Conservation (phyloP, 2,113 vertebrate genomes). For the Naja naja region DNA sequence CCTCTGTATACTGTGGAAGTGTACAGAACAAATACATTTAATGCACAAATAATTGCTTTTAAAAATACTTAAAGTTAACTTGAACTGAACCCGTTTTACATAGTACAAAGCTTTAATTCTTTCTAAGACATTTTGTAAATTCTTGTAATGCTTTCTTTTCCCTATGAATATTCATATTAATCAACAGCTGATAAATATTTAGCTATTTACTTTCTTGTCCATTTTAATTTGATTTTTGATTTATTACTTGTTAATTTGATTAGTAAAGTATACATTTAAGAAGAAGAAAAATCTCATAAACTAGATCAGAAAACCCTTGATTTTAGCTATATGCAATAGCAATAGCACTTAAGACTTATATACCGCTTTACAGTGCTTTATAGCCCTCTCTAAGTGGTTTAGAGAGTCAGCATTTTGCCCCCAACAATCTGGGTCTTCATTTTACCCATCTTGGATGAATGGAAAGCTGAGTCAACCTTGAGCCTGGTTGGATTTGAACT, state of each 20-base stretch:
- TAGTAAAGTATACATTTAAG: neutral
- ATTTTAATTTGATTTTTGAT: neutral
- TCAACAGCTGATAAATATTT: neutral
- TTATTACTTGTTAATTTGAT: neutral
- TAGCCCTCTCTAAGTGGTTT: too few relatives aligned
- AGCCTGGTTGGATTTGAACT: too few relatives aligned
- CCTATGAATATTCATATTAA: neutral
- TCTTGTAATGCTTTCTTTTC: neutral
- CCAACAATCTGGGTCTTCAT: too few relatives aligned
- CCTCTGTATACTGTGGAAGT: constrained; percentile 28
- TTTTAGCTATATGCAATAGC: neutral
- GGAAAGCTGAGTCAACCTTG: too few relatives aligned
- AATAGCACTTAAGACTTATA: too few relatives aligned
- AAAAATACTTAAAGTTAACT: neutral
- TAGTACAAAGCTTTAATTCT: neutral
- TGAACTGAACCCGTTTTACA: neutral
- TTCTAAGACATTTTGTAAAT: neutral
- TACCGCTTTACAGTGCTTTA: too few relatives aligned
- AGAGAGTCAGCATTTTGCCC: too few relatives aligned
- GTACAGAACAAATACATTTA: constrained; percentile 25
- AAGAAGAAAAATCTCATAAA: neutral
- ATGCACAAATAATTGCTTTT: constrained; percentile 27
- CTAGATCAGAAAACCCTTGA: neutral
- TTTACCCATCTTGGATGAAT: too few relatives aligned
- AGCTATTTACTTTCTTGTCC: neutral